A percentile compares a stretch with the other conserved stretches of the same genome.
Evolutionary conservation across 2,888 invertebrate genomes (phyloP).

Genomic region (Bellardia bayeri): DNA sequence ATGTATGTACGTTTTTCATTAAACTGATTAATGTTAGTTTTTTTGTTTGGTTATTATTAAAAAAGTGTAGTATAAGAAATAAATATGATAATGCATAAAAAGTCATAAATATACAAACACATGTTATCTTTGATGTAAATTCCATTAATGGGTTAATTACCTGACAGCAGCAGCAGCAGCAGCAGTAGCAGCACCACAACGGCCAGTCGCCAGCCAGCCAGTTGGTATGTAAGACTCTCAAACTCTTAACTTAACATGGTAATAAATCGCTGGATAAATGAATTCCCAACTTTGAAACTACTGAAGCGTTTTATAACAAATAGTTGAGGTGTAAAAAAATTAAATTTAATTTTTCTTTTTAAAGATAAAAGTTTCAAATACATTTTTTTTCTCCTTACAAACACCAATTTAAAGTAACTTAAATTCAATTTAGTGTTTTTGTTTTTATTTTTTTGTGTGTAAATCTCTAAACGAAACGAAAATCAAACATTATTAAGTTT

Average conservation of each 20-base stretch:
- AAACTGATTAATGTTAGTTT: slow-evolving; percentile 75
- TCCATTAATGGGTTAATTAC: slow-evolving; percentile 73
- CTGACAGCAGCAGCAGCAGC: slow-evolving; percentile 47
- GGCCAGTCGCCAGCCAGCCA: slow-evolving; percentile 28
- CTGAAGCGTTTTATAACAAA: slow-evolving; percentile 46
- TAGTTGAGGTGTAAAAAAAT: slow-evolving; percentile 33
- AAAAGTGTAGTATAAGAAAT: background rate
- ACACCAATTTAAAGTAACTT: slow-evolving; percentile 19
- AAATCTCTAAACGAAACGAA: no score
- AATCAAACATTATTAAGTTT: no score
- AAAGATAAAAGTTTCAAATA: background rate
- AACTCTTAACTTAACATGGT: background rate
- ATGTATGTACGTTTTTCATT: slow-evolving; percentile 74
- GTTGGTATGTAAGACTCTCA: background rate
- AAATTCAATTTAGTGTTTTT: no score
- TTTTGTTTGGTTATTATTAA: slow-evolving; percentile 10
- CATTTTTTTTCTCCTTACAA: background rate
- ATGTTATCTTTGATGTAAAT: slow-evolving; percentile 65
- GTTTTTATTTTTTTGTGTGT: no score
- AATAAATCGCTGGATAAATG: background rate
- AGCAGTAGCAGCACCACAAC: background rate
- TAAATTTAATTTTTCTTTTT: background rate
- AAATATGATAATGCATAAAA: slow-evolving; percentile 13
- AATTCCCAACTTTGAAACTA: slow-evolving; percentile 13
- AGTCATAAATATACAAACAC: background rate